Base-by-base conservation (phyloP, 2,888 invertebrate genomes). In the Tenthredo livida region DNA sequence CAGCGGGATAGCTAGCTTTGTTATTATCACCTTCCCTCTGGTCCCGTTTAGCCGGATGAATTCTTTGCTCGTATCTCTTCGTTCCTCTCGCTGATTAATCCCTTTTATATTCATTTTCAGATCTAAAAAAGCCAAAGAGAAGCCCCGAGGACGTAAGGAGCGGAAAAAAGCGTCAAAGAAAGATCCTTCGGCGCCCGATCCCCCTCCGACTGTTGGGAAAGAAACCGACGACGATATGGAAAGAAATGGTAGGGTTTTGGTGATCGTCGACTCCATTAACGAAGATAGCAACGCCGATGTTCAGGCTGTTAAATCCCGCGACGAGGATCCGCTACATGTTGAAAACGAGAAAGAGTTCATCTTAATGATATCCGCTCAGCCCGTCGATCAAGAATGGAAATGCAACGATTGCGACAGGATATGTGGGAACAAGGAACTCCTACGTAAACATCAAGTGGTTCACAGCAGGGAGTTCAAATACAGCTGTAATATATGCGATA, bases 391-490 rank as follows among this genome's bases (percentile, higher is more conserved):
- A 77, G 93, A 94, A 72, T 91, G 93, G 0, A 93, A 94, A 0
- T 94, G 94, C 88, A 94, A 94, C 88, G 94, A 93, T 87, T 94
- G 94, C 89, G 94, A 94, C 86, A 92, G 92, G 86, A 93, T 94
- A 9, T 94, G 94, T 86, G 94, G 94, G 87, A 94, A 94, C 85
- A 94, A 94, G 83, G 92, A 94, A 84, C 93, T 94, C 3, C 89
- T 94, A 88, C 94, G 95, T 87, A 94, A 94, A 0, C 95, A 95
- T 86, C 94, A 95, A 29, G 94, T 94, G 29, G 93, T 94, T 91
- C 93, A 94, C 87, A 95, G 94, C 86, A 94, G 94, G 94, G 94
- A 94, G 88, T 93, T 93, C 88, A 95, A 93, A 2, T 94, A 94
- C 88, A 94, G 94, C 3, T 94, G 94, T 86, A 92, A 94, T 10